Base-by-base conservation (phyloP, 2,113 vertebrate genomes). In the Bostrychus sinensis region DNA sequence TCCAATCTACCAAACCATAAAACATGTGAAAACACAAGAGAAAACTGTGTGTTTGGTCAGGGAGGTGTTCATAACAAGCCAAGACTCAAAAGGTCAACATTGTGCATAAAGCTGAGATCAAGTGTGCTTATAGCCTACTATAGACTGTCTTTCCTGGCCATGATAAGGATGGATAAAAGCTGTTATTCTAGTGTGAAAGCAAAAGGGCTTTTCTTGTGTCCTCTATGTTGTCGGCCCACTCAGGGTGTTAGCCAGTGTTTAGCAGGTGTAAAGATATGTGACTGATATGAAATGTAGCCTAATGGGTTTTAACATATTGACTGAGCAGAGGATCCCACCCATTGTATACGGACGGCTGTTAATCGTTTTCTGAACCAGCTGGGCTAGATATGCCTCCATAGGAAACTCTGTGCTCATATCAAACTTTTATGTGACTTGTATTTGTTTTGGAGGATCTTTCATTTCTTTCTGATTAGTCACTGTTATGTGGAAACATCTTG, bases 1-100 rank as follows among this genome's bases (percentile, higher is more conserved):
- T 66, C 70, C 69, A 56, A 69, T 78, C 78, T 78, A 13, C 1
- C n/a, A 68, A 75, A 69, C 30, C 63, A 78, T 80, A 75, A 84
- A 85, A 23, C 61, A 70, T 51, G 62, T 19, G 26, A 59, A 45
- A 36, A 54, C 56, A 72, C 17, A 56, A 68, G 58, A 61, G 28
- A 70, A 75, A 76, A 73, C 66, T 62, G 50, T 46, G 43, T 86
- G 74, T 87, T 89, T 87, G 73, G 55, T 67, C 56, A 85, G 67
- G 78, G 80, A 83, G 79, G 79, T 25, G 43, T 51, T 70, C 53
- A 17, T 38, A 4, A 36, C 48, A 66, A 54, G 37, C 22, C 30
- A 11, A 45, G 36, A 57, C 32, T 54, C 28, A 17, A 39, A 37
- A 42, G 60, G 77, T 76, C 46, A 72, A 71, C 57, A n/a, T 43